Evolutionary conservation across 2,797 vertebrate genomes (phyloP).

Genomic region (Crocidura indochinensis): DNA sequence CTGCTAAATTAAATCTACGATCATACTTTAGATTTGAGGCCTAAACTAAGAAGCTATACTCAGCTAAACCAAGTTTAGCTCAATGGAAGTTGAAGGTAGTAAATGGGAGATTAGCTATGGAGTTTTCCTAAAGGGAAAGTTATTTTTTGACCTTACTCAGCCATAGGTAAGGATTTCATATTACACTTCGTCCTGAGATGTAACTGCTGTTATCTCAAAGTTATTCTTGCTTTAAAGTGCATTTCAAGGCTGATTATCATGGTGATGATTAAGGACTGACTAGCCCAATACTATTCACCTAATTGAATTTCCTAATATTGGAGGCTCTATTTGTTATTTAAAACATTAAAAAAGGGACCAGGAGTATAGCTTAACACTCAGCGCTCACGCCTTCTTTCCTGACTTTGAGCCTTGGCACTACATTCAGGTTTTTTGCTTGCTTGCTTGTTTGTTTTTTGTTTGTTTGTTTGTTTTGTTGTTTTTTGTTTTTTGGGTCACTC

Average conservation of each 20-base stretch:
- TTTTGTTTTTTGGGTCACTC: no score
- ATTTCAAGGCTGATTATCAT: not conserved
- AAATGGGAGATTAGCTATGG: no score
- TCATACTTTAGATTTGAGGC: not conserved
- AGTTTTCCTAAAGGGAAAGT: not conserved
- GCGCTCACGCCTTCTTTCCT: no score
- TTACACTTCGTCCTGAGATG: not conserved
- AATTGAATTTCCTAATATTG: constrained; percentile 7
- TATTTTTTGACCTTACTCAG: no score
- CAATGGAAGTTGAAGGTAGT: not conserved
- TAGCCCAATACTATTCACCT: not conserved
- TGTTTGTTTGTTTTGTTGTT: no score
- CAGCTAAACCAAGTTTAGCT: no score
- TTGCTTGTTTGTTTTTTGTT: no score
- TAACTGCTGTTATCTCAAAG: not conserved
- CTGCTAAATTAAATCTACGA: no score
- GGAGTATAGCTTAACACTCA: no score
- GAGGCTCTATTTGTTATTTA: not conserved
- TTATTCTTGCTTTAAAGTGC: not conserved
- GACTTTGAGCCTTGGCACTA: no score
- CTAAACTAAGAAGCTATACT: not conserved
- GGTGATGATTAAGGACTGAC: not conserved
- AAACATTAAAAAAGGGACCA: constrained; percentile 4
- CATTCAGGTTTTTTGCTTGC: no score
- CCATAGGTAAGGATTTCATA: not conserved